phyloP scores from a whole-genome alignment of 1,140 invertebrate genomes.

The Periplaneta americana region DNA sequence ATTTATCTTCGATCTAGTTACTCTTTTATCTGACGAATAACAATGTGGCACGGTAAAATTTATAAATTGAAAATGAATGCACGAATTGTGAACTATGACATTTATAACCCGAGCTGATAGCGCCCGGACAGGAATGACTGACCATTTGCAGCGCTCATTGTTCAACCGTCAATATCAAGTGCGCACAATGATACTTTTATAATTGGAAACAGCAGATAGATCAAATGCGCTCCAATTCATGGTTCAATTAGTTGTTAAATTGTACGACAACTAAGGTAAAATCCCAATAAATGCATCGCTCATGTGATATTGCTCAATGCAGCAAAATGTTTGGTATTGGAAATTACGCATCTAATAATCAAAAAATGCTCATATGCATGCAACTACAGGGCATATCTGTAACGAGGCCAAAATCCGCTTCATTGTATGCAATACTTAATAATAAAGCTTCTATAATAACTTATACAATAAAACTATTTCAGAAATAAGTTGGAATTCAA shows the following conservation, averaged over 20 bases:
- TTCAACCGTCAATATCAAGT: neutral
- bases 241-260: neutral
- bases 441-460: too few species aligned
- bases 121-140: neutral
- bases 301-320: too few species aligned
- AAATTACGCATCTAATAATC: too few species aligned
- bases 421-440: too few species aligned
- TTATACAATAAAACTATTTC: too few species aligned
- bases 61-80: neutral
- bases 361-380: too few species aligned
- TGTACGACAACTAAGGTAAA: neutral
- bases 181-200: neutral
- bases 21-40: neutral
- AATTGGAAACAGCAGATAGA: neutral
- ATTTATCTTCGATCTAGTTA: neutral
- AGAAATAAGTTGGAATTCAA: too few species aligned
- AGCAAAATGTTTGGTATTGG: too few species aligned
- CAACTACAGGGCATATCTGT: too few species aligned
- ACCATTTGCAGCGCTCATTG: neutral
- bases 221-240: neutral
- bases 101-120: neutral
- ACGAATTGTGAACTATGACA: neutral
- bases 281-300: too few species aligned
- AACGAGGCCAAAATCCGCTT: too few species aligned
- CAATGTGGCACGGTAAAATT: neutral